These are phyloP conservation scores for Zeuzera pyrina DNA, from an alignment of 2,888 invertebrate genomes.

Conservation along the genomic window DNA sequence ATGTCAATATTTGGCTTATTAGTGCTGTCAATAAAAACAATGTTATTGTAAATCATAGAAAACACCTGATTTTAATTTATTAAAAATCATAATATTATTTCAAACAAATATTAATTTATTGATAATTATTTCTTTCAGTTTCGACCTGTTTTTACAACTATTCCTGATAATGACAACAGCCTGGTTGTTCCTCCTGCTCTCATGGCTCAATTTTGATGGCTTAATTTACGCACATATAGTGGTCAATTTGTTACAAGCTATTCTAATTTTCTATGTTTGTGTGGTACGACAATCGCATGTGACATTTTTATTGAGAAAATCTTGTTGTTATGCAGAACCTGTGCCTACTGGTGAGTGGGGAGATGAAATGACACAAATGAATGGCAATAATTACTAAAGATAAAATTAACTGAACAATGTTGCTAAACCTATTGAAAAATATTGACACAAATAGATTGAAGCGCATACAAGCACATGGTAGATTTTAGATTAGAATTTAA, in stretches of 20 bases:
- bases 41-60: too few relatives aligned
- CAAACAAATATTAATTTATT: neutral
- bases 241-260: constrained; percentile 83
- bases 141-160: constrained; percentile 83
- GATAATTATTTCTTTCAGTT: constrained; percentile 70
- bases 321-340: constrained; percentile 84
- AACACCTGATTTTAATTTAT: constrained; percentile 1
- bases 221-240: constrained; percentile 83
- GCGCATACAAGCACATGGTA: too few relatives aligned
- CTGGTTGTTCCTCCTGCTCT: constrained; percentile 84
- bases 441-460: too few relatives aligned
- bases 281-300: constrained; percentile 85
- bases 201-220: constrained; percentile 82
- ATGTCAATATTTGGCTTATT: constrained; percentile 1
- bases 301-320: constrained; percentile 82
- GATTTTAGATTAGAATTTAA: too few relatives aligned
- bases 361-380: constrained; percentile 91
- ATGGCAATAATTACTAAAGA: constrained; percentile 74
- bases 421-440: too few relatives aligned
- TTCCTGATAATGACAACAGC: constrained; percentile 82
- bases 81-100: constrained; percentile 1
- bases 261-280: constrained; percentile 83
- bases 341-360: constrained; percentile 88
- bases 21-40: too few relatives aligned
- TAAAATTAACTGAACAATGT: too few relatives aligned